phyloP scores from a whole-genome alignment of 2,888 invertebrate genomes.

The Drosophila phalerata region DNA sequence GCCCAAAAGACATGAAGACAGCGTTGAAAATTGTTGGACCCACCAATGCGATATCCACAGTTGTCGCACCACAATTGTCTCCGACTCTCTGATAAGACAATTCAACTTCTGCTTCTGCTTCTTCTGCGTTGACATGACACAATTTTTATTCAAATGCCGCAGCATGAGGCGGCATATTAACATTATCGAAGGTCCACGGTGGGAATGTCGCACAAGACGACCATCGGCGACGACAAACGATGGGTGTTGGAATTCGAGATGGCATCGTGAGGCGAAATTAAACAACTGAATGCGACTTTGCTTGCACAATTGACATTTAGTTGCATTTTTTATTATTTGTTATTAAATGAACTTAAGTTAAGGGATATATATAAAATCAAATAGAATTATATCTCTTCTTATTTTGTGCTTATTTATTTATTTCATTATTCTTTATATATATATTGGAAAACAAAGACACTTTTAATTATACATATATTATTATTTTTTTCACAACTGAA shows the following conservation, averaged over 20 bases:
- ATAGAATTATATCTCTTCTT: too few relatives aligned
- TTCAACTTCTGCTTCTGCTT: slow-evolving; percentile 30
- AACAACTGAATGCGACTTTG: not conserved
- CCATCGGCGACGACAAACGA: slow-evolving; percentile 14
- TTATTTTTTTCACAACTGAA: too few relatives aligned
- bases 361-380: too few relatives aligned
- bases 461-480: too few relatives aligned
- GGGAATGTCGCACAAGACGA: slow-evolving; percentile 78
- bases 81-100: slow-evolving; percentile 61
- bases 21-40: slow-evolving; percentile 65
- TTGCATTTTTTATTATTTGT: not conserved
- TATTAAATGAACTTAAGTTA: not conserved
- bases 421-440: too few relatives aligned
- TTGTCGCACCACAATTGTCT: slow-evolving; percentile 57
- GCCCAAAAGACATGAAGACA: slow-evolving; percentile 40
- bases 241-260: slow-evolving; percentile 18
- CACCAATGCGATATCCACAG: slow-evolving; percentile 47
- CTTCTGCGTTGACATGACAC: slow-evolving; percentile 73
- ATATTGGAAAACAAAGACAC: too few relatives aligned
- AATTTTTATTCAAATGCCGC: slow-evolving; percentile 81
- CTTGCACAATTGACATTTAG: not conserved
- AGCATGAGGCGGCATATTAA: slow-evolving; percentile 73
- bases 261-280: slow-evolving; percentile 7
- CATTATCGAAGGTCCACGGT: slow-evolving; percentile 61
- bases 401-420: too few relatives aligned